Percentiles rank a stretch among this genome's conserved stretches.
Conservation (phyloP, 2,888 invertebrate genomes). For the Lithosia quadra region DNA sequence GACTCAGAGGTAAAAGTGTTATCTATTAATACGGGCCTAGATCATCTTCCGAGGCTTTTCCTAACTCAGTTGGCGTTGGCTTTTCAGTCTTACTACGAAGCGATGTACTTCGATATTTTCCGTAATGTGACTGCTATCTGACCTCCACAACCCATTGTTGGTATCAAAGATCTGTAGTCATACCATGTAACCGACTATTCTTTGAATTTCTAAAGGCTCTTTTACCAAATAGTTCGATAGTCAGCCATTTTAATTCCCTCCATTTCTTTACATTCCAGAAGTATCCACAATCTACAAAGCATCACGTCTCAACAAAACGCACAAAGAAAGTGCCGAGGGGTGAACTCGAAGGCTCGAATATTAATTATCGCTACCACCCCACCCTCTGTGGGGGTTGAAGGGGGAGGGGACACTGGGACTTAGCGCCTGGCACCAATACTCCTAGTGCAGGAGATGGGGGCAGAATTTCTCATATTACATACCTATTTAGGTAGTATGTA, state of each 20-base stretch:
- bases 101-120: too few species aligned
- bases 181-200: not conserved
- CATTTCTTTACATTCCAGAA: slow-evolving; percentile 10
- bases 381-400: slow-evolving; percentile 12
- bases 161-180: too few species aligned
- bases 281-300: slow-evolving; percentile 21
- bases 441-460: slow-evolving; percentile 53
- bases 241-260: slow-evolving; percentile 6
- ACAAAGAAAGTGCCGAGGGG: slow-evolving; percentile 46
- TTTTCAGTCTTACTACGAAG: too few species aligned
- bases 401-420: slow-evolving; percentile 49
- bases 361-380: slow-evolving; percentile 65
- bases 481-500: not conserved
- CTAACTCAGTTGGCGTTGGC: too few species aligned
- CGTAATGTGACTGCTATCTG: too few species aligned
- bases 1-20: too few species aligned
- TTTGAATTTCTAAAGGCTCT: too few species aligned
- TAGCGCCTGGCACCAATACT: slow-evolving; percentile 77
- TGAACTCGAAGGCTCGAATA: slow-evolving; percentile 59
- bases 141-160: too few species aligned
- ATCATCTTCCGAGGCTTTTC: too few species aligned
- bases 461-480: not conserved
- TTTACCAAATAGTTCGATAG: not conserved
- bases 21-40: too few species aligned
- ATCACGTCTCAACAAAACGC: slow-evolving; percentile 30